phyloP scores from a whole-genome alignment of 2,888 invertebrate species.

The Yponomeuta sedellus region DNA sequence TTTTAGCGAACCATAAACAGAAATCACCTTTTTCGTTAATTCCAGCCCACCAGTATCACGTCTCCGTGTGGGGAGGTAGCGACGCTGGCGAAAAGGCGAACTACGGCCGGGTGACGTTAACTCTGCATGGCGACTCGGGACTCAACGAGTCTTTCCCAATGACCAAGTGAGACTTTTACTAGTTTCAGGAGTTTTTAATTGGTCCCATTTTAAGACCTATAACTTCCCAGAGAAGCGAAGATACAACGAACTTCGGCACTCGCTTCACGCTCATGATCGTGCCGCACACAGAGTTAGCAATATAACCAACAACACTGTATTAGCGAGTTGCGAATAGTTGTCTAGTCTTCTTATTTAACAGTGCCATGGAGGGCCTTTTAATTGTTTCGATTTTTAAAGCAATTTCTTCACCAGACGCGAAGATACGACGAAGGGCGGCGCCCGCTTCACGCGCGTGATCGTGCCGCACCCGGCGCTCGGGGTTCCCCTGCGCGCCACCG shows the following conservation, averaged over 20 bases:
- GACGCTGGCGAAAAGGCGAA: constrained; percentile 74
- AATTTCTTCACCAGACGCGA: constrained; percentile 8
- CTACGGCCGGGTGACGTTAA: constrained; percentile 87
- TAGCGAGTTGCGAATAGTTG: too few relatives aligned
- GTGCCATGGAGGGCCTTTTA: too few relatives aligned
- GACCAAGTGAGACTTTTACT: constrained; percentile 79
- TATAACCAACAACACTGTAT: too few relatives aligned
- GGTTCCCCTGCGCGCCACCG: constrained; percentile 82
- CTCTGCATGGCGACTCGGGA: constrained; percentile 86
- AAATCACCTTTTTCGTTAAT: background rate
- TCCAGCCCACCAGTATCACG: constrained; percentile 90
- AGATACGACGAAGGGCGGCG: constrained; percentile 3
- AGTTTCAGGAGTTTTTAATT: background rate
- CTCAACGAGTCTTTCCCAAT: constrained; percentile 93
- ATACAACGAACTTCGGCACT: constrained; percentile 29
- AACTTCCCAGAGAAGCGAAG: constrained; percentile 1
- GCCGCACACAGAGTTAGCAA: constrained; percentile 88
- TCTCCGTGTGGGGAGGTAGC: constrained; percentile 85
- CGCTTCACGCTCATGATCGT: constrained; percentile 90
- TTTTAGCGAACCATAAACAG: too few relatives aligned
- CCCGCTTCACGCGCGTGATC: constrained; percentile 86
- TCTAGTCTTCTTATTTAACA: too few relatives aligned
- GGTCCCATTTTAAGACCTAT: too few relatives aligned
- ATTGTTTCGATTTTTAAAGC: too few relatives aligned
- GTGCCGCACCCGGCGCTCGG: constrained; percentile 92